Conservation (phyloP, 2,113 vertebrate species). For the Hippocampus zosterae region DNA sequence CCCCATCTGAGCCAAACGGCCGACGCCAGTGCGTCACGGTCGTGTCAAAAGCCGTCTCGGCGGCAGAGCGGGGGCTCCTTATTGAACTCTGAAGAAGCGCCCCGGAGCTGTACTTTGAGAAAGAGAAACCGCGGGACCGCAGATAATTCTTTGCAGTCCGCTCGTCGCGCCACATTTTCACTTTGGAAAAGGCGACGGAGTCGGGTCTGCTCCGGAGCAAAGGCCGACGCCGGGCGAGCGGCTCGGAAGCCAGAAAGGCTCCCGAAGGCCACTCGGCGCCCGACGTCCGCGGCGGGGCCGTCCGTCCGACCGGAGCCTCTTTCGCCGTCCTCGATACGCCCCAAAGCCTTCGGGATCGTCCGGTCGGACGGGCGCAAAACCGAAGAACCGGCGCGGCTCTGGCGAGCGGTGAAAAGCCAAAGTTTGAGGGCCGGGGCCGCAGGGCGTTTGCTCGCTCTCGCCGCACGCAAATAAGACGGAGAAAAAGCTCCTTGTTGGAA, state of each 20-base stretch:
- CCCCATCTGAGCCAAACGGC: slow-evolving; percentile 41
- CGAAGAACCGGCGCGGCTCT: slow-evolving; percentile 45
- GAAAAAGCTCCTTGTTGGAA: slow-evolving; percentile 70
- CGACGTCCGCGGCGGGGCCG: too few species aligned
- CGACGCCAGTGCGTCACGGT: slow-evolving; percentile 65
- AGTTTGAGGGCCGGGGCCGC: slow-evolving; percentile 61
- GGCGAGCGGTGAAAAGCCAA: slow-evolving; percentile 27
- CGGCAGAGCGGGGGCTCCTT: slow-evolving; percentile 51
- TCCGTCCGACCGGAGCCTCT: too few species aligned
- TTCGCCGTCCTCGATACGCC: neutral
- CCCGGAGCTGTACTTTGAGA: slow-evolving; percentile 70
- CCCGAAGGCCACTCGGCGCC: neutral
- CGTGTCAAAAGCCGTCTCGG: slow-evolving; percentile 59
- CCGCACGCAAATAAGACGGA: slow-evolving; percentile 74
- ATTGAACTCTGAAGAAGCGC: slow-evolving; percentile 66
- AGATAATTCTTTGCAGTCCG: slow-evolving; percentile 74
- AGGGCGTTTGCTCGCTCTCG: slow-evolving; percentile 53
- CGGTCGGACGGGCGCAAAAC: slow-evolving; percentile 39
- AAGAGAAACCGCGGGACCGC: slow-evolving; percentile 69
- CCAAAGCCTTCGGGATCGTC: slow-evolving; percentile 27
- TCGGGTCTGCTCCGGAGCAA: slow-evolving; percentile 39
- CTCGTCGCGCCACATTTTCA: slow-evolving; percentile 69
- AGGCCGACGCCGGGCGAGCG: slow-evolving; percentile 33
- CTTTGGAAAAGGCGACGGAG: slow-evolving; percentile 43
- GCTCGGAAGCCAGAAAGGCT: slow-evolving; percentile 3